A percentile compares a stretch with the other conserved stretches of the same genome.
These are phyloP conservation scores for Galagoides demidoff DNA, from an alignment of 2,797 vertebrate species.

Conservation along the genomic window DNA sequence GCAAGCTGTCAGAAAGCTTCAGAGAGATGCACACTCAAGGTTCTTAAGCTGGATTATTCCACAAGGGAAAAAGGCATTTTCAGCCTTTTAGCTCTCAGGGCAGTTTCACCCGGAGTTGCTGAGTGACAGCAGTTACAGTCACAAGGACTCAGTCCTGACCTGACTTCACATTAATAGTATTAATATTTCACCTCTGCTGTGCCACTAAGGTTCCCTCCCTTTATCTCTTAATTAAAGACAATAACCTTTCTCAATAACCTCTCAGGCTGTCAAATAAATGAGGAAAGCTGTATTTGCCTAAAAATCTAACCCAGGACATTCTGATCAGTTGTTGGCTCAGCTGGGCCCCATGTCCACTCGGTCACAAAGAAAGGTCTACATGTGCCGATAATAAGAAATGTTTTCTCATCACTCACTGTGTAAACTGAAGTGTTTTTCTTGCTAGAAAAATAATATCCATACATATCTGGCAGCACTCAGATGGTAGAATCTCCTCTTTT, in stretches of 20 bases:
- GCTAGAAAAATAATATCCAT: neutral
- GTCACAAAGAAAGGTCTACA: neutral
- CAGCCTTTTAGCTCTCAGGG: neutral
- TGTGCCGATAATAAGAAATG: neutral
- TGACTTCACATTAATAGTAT: neutral
- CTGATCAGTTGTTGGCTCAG: neutral
- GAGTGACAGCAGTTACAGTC: neutral
- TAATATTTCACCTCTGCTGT: neutral
- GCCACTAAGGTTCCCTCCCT: neutral
- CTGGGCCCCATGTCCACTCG: neutral
- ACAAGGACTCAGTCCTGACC: neutral
- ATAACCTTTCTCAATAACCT: neutral
- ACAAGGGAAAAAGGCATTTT: neutral
- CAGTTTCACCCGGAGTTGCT: neutral
- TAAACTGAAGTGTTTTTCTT: neutral
- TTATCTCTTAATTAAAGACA: neutral
- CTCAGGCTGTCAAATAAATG: neutral
- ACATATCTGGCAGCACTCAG: neutral
- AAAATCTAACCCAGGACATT: neutral
- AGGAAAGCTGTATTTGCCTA: neutral
- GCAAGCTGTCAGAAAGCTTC: conserved; percentile 48
- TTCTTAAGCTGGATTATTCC: conserved; percentile 55
- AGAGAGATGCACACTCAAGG: neutral
- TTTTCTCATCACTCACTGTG: neutral
- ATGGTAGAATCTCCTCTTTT: neutral